Conservation (phyloP, 2,797 vertebrate species). For the Psittacula echo region DNA sequence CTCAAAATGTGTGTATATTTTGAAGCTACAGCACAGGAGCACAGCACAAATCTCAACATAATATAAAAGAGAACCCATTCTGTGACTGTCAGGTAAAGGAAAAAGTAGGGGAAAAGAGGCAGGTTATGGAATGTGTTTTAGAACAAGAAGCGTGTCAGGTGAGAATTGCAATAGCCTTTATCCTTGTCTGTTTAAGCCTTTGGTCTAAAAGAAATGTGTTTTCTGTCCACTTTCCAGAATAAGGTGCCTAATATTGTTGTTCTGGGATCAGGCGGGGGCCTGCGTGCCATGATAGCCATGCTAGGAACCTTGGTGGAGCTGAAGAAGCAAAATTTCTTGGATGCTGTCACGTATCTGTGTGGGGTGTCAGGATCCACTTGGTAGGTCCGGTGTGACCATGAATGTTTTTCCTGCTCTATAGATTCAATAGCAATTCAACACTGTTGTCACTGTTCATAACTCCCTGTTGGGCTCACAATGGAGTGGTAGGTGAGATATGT, state of each 20-base stretch:
- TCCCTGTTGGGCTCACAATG: background rate
- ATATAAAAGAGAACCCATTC: background rate
- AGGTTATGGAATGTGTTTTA: background rate
- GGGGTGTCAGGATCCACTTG: conserved; percentile 65
- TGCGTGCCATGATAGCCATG: conserved; percentile 50
- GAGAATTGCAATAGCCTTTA: background rate
- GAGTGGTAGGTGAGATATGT: background rate
- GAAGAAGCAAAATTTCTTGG: conserved; percentile 42
- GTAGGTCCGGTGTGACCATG: background rate
- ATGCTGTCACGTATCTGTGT: conserved; percentile 53
- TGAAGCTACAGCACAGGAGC: background rate
- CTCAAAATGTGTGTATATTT: background rate
- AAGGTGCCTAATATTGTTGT: conserved; percentile 25
- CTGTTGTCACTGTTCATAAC: background rate
- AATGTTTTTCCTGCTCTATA: background rate
- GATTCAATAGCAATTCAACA: background rate
- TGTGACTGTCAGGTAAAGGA: background rate
- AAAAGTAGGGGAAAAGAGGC: background rate
- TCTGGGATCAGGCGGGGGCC: conserved; percentile 56
- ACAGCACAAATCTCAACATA: background rate
- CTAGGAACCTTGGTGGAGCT: conserved; percentile 48
- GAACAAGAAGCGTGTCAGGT: background rate
- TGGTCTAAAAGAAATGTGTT: background rate
- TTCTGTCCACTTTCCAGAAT: background rate
- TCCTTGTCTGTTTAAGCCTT: background rate